These are phyloP conservation scores for Pollenia angustigena DNA, from an alignment of 2,888 invertebrate genomes.

Conservation along the genomic window DNA sequence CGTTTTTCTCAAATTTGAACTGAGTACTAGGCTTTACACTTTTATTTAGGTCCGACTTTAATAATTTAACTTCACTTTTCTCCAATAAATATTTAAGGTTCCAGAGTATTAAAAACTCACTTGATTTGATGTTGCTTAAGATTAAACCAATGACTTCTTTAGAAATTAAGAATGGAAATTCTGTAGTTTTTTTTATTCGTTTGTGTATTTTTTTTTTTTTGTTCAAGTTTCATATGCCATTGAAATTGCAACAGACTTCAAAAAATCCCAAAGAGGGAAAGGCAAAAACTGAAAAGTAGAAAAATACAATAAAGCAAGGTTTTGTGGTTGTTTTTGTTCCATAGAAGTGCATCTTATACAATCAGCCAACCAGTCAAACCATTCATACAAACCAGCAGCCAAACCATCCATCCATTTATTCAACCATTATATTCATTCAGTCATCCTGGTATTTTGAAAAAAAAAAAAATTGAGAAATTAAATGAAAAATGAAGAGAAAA, in stretches of 20 bases:
- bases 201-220: background rate
- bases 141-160: conserved; percentile 43
- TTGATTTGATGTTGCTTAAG: conserved; percentile 49
- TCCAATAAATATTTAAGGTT: conserved; percentile 15
- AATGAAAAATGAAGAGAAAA: conserved; percentile 30
- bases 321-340: conserved; percentile 71
- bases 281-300: conserved; percentile 31
- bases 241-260: conserved; percentile 67
- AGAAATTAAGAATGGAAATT: conserved; percentile 50
- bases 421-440: conserved; percentile 63
- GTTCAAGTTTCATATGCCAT: conserved; percentile 47
- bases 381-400: conserved; percentile 54
- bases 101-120: conserved; percentile 6
- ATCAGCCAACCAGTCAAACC: conserved; percentile 66
- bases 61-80: background rate
- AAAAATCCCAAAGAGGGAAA: conserved; percentile 32
- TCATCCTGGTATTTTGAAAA: conserved; percentile 54
- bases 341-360: conserved; percentile 72
- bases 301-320: conserved; percentile 56
- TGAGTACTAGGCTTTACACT: no score
- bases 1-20: no score
- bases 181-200: background rate
- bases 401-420: conserved; percentile 62
- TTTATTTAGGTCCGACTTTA: no score
- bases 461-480: conserved; percentile 47